Evolutionary conservation across 2,797 vertebrate species (phyloP), one percentile per base, ranked within the genome.

Genomic region (Allobates femoralis): DNA sequence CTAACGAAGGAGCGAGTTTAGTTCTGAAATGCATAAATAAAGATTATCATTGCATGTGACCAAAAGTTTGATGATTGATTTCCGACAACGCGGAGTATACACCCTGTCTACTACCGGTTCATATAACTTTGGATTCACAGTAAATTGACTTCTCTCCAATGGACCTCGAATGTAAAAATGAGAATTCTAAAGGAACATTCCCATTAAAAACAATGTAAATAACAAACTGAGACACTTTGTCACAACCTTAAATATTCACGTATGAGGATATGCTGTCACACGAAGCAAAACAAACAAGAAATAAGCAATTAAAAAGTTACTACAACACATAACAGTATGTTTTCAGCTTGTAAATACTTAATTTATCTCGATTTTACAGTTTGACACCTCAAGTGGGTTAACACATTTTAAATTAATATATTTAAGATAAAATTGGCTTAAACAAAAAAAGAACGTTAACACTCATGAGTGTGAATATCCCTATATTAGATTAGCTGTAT

Each of bases 401-500:
- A 87, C 66, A 87, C 32, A 79, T 76, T 81, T 83, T 83, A 55
- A 80, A 84, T 84, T 80, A 87, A 80, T 80, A 75, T 84, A 80
- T 80, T 79, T 86, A 77, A 75, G 79, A 86, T 86, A 79, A 87
- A 79, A 62, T 58, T 84, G 75, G 73, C 53, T 86, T 50, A 50
- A 51, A 53, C 69, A 80, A 79, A 69, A 55, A 79, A 79, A 62
- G 77, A 79, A 53, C 73, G 32, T 83, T 87, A 87, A 64, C 23
- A 41, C 30, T 82, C n/a, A 55, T 46, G 23, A 50, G 55, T 18
- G 32, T 73, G 56, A 84, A 79, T 87, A 84, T 71, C 56, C 53
- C 60, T 80, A 74, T 64, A 84, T 84, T 84, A 87, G 82, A 87
- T 87, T 84, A 87, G 77, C 77, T 55, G 55, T 87, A 87, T 87